These are phyloP conservation scores for Hyles euphorbiae DNA, from an alignment of 1,140 invertebrate species.

Conservation along the genomic window DNA sequence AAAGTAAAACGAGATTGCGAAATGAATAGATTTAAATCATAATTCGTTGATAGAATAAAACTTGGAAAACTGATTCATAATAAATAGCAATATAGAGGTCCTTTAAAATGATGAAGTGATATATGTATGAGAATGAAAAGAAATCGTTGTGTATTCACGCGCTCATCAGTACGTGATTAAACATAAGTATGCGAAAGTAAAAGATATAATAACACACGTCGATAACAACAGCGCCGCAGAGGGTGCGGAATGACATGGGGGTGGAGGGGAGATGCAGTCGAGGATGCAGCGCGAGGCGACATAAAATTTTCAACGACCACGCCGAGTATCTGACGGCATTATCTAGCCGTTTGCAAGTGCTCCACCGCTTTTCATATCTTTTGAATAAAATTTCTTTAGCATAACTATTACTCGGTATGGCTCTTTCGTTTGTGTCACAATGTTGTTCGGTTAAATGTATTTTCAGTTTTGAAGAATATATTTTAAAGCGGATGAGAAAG, in stretches of 20 bases:
- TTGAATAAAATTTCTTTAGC: conserved; percentile 52
- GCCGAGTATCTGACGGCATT: conserved; percentile 61
- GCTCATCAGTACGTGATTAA: too few species aligned
- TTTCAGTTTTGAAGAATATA: too few species aligned
- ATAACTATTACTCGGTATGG: conserved; percentile 2
- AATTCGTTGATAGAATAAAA: too few species aligned
- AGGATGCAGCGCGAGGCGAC: conserved; percentile 60
- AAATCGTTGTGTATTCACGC: too few species aligned
- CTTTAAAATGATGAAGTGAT: too few species aligned
- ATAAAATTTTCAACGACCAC: conserved; percentile 70
- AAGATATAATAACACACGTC: not conserved
- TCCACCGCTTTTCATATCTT: conserved; percentile 60
- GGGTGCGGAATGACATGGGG: conserved; percentile 32
- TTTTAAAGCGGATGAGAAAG: too few species aligned
- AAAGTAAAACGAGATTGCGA: too few species aligned
- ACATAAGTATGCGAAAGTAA: too few species aligned
- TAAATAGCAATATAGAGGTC: too few species aligned
- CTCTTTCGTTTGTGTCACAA: not conserved
- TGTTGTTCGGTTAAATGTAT: too few species aligned
- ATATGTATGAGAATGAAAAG: conserved; percentile 9
- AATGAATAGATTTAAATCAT: too few species aligned
- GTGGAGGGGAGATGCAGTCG: conserved; percentile 41
- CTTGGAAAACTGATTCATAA: too few species aligned
- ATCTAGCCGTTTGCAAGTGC: conserved; percentile 67
- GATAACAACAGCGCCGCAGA: conserved; percentile 25